phyloP scores from a whole-genome alignment of 2,113 vertebrate genomes.

The Bos javanicus region DNA sequence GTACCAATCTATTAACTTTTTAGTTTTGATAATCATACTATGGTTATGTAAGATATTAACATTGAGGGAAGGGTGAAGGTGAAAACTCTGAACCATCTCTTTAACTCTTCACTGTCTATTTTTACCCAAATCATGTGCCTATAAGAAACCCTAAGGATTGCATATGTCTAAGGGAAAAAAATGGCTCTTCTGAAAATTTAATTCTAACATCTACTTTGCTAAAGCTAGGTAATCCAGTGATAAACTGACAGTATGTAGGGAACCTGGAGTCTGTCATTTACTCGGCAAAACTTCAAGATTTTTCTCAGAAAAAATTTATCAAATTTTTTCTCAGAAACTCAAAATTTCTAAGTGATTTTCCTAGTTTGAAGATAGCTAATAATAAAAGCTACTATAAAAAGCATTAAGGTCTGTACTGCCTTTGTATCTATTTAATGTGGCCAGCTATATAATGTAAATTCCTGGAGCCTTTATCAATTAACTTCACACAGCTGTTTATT shows the following conservation, averaged over 20 bases:
- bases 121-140: neutral
- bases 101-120: neutral
- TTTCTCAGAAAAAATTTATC: neutral
- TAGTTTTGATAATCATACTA: neutral
- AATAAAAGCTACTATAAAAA: neutral
- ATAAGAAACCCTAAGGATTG: neutral
- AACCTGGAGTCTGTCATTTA: neutral
- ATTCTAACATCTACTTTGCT: neutral
- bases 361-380: neutral
- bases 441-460: neutral
- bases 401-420: neutral
- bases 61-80: neutral
- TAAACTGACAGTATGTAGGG: neutral
- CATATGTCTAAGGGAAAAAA: neutral
- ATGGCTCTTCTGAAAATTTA: neutral
- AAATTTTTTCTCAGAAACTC: neutral
- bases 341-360: neutral
- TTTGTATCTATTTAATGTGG: neutral
- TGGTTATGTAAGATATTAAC: neutral
- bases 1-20: neutral
- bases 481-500: neutral
- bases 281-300: neutral
- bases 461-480: neutral
- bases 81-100: neutral
- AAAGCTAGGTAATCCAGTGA: neutral